Percentiles rank a stretch among this genome's conserved stretches.
These are phyloP conservation scores for Coelinius sp. DNA, from an alignment of 2,888 invertebrate species.

Conservation along the genomic window DNA sequence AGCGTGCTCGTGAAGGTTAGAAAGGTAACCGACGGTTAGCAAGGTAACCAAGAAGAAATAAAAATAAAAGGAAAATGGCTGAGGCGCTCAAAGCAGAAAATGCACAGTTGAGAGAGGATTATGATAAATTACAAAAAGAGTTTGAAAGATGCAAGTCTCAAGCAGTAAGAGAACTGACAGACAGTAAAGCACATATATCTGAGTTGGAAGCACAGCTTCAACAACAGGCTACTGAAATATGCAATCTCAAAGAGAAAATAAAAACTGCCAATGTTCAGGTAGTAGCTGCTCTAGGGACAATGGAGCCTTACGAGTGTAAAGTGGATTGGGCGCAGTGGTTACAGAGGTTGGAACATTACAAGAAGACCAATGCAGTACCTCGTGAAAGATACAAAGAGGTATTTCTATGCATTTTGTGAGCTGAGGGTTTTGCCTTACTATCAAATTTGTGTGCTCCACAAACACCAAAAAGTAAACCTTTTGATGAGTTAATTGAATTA, in stretches of 20 bases:
- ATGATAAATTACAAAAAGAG: neutral
- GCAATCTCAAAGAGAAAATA: neutral
- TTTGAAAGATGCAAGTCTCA: neutral
- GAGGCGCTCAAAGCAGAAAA: neutral
- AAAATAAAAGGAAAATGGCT: too few species aligned
- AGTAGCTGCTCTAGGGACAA: neutral
- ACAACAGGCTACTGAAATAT: too few species aligned
- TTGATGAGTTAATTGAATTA: conserved; percentile 24
- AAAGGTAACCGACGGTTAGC: neutral
- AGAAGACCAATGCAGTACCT: neutral
- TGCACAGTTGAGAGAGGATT: too few species aligned
- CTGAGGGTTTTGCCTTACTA: conserved; percentile 35
- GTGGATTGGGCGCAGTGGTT: neutral
- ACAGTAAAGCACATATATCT: neutral
- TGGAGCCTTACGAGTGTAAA: neutral
- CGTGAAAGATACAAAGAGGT: neutral
- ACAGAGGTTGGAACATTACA: neutral
- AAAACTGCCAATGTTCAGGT: neutral
- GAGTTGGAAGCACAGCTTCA: neutral
- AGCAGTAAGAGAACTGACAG: neutral
- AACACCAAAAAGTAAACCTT: conserved; percentile 21
- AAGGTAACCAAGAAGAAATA: neutral
- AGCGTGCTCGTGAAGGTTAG: neutral
- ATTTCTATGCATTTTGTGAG: neutral
- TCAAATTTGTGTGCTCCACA: conserved; percentile 42